Evolutionary conservation across 2,888 invertebrate species (phyloP), one percentile per base, ranked within the genome.

Genomic region (Drosophila sordidapex): DNA sequence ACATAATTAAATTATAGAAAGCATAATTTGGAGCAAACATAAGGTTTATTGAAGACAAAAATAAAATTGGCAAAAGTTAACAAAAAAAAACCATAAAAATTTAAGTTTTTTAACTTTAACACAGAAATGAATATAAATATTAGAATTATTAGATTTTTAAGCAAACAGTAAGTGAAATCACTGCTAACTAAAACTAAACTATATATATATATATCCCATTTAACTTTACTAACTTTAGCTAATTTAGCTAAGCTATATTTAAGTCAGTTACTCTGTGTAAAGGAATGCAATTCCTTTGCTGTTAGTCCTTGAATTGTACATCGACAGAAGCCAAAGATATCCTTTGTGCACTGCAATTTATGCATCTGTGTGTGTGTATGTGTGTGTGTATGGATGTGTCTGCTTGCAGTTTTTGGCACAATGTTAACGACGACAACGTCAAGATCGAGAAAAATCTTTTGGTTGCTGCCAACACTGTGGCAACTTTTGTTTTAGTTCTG

Each of bases 401-500:
- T 54, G 56, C 10, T 13, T 57, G 51, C 35, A 64, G 54, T 70
- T 79, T 49, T 71, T 75, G 71, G 84, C 77, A 56, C 58, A 74
- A 77, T 74, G 81, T 65, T 78, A 84, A 82, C 79, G 63, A 71
- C 71, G 57, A 60, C 62, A 51, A 56, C 61, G 60, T 57, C 65
- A 66, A 62, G 65, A 52, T 64, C 48, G 48, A 70, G 61, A 67
- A 64, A 63, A 79, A 69, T 52, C 66, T 71, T 69, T 70, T 70
- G 70, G 53, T 67, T 72, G 58, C 53, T 60, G 76, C 79, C 67
- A 58, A 58, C 57, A 72, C 73, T 80, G 70, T 64, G 60, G 67
- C 63, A 60, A 65, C 74, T 87, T 77, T 81, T 78, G 82, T 84
- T 84, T 81, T 81, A 71, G 82, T 81, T 83, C 62, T 68, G 51